Evolutionary conservation across 23 tunicate species (phyloP).

Genomic region (Aplidium turbinatum): DNA sequence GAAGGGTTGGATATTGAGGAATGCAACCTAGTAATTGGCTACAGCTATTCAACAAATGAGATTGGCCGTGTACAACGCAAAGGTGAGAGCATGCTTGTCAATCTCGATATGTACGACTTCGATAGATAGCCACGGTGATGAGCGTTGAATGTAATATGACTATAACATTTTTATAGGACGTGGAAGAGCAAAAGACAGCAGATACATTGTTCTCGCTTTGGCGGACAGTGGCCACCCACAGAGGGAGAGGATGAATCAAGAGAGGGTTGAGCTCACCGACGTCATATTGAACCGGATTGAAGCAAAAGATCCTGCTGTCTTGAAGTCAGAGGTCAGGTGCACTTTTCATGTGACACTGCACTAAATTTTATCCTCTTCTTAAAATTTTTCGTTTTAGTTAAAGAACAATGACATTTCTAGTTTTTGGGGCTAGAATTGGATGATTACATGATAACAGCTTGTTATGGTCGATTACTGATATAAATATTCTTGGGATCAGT

Average conservation of each 20-base stretch:
- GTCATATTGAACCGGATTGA: slow-evolving; percentile 19
- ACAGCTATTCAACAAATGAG: slow-evolving; percentile 61
- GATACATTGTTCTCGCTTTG: slow-evolving; percentile 47
- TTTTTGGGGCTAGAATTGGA: too few species aligned
- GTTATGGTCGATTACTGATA: too few species aligned
- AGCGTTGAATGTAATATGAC: too few species aligned
- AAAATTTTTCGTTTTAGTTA: background rate
- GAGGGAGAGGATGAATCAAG: slow-evolving; percentile 43
- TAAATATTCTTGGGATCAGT: too few species aligned
- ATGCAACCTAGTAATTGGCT: slow-evolving; percentile 54
- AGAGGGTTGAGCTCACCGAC: slow-evolving; percentile 35
- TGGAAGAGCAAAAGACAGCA: slow-evolving; percentile 75
- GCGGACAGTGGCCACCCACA: slow-evolving; percentile 55
- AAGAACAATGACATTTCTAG: too few species aligned
- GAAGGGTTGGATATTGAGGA: slow-evolving; percentile 75
- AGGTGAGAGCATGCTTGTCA: too few species aligned
- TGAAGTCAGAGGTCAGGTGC: slow-evolving; percentile 29
- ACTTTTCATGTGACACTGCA: too few species aligned
- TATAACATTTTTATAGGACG: slow-evolving; percentile 39
- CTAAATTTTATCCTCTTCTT: background rate
- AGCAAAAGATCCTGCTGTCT: background rate
- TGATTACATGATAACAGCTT: too few species aligned
- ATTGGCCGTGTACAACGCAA: slow-evolving; percentile 58
- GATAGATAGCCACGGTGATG: too few species aligned
- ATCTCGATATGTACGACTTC: too few species aligned